Conservation (phyloP, 2,113 vertebrate genomes). For the Sula dactylatra region DNA sequence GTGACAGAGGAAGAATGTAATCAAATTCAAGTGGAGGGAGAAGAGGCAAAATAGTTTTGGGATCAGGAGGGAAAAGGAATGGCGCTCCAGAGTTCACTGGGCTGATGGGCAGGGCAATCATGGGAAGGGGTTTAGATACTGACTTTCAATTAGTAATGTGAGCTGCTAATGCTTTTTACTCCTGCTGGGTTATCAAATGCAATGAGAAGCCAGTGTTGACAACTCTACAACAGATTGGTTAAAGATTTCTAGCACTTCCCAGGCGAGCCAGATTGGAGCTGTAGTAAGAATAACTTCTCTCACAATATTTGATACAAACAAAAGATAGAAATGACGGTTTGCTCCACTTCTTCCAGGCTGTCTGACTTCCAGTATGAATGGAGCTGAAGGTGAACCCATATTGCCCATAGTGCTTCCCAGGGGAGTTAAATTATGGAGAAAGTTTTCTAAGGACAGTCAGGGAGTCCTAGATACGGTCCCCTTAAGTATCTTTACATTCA, state of each 20-base stretch:
- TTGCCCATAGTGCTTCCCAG: not conserved
- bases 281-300: slow-evolving; percentile 53
- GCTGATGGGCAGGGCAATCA: not conserved
- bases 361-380: not conserved
- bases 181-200: slow-evolving; percentile 4
- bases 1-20: not conserved
- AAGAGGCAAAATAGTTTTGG: not conserved
- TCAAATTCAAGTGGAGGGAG: not conserved
- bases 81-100: not conserved
- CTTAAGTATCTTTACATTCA: not conserved
- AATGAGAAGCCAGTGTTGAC: slow-evolving; percentile 45
- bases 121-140: not conserved
- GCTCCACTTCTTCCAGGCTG: not conserved
- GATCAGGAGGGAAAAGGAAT: not conserved
- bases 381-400: not conserved
- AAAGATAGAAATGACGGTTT: slow-evolving; percentile 32
- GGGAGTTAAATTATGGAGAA: not conserved
- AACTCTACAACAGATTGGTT: slow-evolving; percentile 56
- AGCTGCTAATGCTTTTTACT: slow-evolving; percentile 22
- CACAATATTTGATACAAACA: slow-evolving; percentile 49
- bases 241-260: slow-evolving; percentile 60
- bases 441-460: not conserved
- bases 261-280: slow-evolving; percentile 39
- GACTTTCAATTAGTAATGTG: not conserved
- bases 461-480: not conserved